Conservation (phyloP, 2,888 invertebrate species). For the Melinaea marsaeus region DNA sequence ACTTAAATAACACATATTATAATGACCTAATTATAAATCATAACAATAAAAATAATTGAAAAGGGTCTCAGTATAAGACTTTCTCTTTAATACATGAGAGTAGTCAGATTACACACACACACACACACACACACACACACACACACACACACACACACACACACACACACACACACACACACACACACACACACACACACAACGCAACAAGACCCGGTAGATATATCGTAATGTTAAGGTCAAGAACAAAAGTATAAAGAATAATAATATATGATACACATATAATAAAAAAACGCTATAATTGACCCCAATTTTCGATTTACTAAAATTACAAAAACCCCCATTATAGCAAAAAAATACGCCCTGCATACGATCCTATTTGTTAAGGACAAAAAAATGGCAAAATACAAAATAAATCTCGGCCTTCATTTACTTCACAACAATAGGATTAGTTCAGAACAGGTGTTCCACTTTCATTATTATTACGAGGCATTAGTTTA, state of each 20-base stretch:
- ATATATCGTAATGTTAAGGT: no score
- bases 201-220: no score
- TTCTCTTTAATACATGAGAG: no score
- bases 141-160: no score
- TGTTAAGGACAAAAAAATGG: conserved; percentile 44
- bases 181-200: no score
- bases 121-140: no score
- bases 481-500: conserved; percentile 73
- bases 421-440: conserved; percentile 50
- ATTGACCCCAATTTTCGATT: conserved; percentile 3
- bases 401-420: conserved; percentile 39
- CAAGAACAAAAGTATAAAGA: neutral
- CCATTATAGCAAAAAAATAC: conserved; percentile 16
- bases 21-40: no score
- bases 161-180: no score
- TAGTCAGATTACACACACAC: no score
- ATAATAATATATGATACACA: neutral
- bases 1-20: no score
- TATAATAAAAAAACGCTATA: neutral
- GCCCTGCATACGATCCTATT: conserved; percentile 25
- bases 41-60: no score
- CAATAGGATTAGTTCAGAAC: conserved; percentile 66
- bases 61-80: no score
- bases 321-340: neutral
- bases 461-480: conserved; percentile 72